phyloP scores from a whole-genome alignment of 2,113 vertebrate species.

The Kobus ellipsiprymnus region DNA sequence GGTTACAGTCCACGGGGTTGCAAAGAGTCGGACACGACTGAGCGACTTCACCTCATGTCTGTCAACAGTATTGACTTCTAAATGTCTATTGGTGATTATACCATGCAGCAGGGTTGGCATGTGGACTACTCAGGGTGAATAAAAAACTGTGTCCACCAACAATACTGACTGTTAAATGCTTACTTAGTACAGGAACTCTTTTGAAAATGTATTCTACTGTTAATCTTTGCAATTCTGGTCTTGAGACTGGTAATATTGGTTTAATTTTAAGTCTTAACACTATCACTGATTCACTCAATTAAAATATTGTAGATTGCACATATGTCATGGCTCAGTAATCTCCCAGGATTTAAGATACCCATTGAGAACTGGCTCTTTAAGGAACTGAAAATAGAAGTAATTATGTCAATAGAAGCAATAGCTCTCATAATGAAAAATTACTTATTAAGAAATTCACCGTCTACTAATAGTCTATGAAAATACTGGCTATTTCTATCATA shows the following conservation, averaged over 20 bases:
- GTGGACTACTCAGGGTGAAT: neutral
- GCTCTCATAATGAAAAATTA: neutral
- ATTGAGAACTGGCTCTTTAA: neutral
- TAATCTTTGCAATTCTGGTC: neutral
- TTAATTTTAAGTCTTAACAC: neutral
- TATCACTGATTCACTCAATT: neutral
- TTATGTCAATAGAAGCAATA: neutral
- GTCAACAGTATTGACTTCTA: neutral
- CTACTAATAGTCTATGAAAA: neutral
- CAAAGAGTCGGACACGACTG: too few species aligned
- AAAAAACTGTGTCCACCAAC: neutral
- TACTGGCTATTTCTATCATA: neutral
- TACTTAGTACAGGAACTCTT: neutral
- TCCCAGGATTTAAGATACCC: neutral
- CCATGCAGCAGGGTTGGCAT: fast-evolving
- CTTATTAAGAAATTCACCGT: neutral
- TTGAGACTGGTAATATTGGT: neutral
- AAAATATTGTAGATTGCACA: neutral
- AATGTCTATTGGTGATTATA: neutral
- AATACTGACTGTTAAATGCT: neutral
- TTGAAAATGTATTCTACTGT: neutral
- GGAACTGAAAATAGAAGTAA: neutral
- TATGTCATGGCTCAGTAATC: neutral
- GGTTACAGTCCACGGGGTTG: too few species aligned
- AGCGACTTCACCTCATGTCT: neutral